Base-by-base conservation (phyloP, 2,888 invertebrate species). In the Harpalus rufipes region DNA sequence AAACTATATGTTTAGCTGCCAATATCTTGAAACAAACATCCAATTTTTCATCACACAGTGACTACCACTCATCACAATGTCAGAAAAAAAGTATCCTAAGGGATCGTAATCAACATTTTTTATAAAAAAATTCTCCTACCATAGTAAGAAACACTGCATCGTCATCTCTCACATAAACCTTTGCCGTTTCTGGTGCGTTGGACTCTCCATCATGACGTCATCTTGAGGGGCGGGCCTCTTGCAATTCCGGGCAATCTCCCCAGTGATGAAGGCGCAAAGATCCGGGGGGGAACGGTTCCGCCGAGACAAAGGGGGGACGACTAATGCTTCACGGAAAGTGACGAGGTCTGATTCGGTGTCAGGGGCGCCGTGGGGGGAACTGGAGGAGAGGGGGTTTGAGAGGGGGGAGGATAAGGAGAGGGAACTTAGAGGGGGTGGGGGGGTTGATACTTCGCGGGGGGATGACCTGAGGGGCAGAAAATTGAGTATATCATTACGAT, bases 161-260 rank as follows among this genome's bases (percentile, higher is more conserved):
- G n/a, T 44, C 74, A 25, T 21, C n/a, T 87, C 88, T 93, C 94
- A 95, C 93, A 94, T 94, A 90, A 94, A 94, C 89, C 95, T 93
- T 89, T 94, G 94, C 89, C 95, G 93, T 91, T 96, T 96, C 90
- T 93, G 93, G 90, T 95, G 94, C 88, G 95, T 95, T 86, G 95
- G 95, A 87, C 95, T 95, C 89, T 95, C 96, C 95, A 95, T 96
- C 89, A 94, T 94, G 87, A 95, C 95, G 90, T 95, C 95, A 86
- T 74, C 72, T 86, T 94, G 94, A 88, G 94, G 94, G 85, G 94
- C 94, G 61, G 95, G 94, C 87, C 95, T 92, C 91, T 95, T 95
- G 90, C 94, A 94, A 90, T 95, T 95, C 85, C 95, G 93, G 86
- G 95, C 94, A 89, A 95, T 95, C 91, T 96, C 96, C 88, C 93